Conservation (phyloP, 2,797 vertebrate species). For the Acropternis orthonyx region DNA sequence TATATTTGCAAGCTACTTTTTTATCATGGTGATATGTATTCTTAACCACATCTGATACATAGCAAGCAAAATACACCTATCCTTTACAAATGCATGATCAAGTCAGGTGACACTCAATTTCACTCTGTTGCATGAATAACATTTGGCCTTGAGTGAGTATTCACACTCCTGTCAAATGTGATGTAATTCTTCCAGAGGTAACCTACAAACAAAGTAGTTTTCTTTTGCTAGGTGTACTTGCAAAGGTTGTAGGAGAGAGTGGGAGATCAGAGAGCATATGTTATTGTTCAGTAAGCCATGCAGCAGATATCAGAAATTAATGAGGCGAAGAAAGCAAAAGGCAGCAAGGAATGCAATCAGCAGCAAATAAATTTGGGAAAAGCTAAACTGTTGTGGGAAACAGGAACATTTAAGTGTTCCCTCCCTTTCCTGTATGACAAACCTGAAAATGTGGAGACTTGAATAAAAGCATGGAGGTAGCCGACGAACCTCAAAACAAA, state of each 20-base stretch:
- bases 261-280: constrained; percentile 17
- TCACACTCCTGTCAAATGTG: not conserved
- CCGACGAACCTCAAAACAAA: not conserved
- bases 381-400: not conserved
- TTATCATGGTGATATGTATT: not conserved
- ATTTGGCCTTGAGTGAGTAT: not conserved
- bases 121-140: not conserved
- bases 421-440: not conserved
- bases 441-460: not conserved
- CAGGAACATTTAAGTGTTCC: not conserved
- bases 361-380: not conserved
- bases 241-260: not conserved
- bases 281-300: constrained; percentile 29
- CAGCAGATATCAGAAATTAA: constrained; percentile 32
- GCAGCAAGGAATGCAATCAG: not conserved
- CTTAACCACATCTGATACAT: not conserved
- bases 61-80: not conserved
- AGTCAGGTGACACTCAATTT: not conserved
- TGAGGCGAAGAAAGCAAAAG: constrained; percentile 25
- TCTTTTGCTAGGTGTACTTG: not conserved
- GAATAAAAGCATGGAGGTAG: not conserved
- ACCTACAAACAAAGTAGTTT: constrained; percentile 7
- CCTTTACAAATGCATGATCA: not conserved
- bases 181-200: not conserved
- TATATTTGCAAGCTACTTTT: not conserved